Evolutionary conservation across 2,113 vertebrate species (phyloP), one percentile per base, ranked within the genome.

Genomic region (Tetrao urogallus): DNA sequence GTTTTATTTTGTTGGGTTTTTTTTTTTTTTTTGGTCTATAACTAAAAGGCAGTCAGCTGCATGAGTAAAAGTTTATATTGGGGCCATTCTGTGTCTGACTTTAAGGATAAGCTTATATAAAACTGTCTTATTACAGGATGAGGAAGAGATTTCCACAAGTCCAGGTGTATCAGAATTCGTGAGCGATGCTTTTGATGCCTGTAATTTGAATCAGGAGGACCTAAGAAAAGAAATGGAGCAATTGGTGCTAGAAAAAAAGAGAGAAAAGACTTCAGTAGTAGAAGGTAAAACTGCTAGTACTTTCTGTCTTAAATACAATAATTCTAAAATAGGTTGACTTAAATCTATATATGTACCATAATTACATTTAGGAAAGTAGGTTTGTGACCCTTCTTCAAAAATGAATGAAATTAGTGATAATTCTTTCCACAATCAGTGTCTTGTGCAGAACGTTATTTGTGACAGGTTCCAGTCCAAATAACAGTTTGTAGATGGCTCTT

Each of bases 171-270:
- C 99, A 4, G 99, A 99, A 96, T 99, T 99, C 95, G 99, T 99
- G 87, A 99, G 99, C 47, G 99, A 99, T 20, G 99, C 99, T 47
- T 99, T 99, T 8, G 98, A 99, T 95, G 95, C 98, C 2, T 98
- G 98, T 50, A 98, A 97, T 95, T 97, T 99, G 75, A 97, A 99
- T 96, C 98, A 98, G 82, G 99, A 99, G 89, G 99, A 99, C 89
- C 97, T 99, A 93, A 98, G 98, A 94, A 99, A 99, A 91, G 99
- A 99, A 97, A 99, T 99, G 98, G 98, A 99, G 95, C 99, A 99
- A 88, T 98, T 99, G 88, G 99, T 99, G 77, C 97, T 99, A 91
- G 98, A 99, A 86, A 99, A 99, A 97, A 99, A 99, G 92, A 98
- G 97, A 43, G 96, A 96, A 80, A 98, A 98, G 42, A 60, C 42